Base-by-base conservation (phyloP, 2,113 vertebrate genomes). In the Falcunculus frontatus region DNA sequence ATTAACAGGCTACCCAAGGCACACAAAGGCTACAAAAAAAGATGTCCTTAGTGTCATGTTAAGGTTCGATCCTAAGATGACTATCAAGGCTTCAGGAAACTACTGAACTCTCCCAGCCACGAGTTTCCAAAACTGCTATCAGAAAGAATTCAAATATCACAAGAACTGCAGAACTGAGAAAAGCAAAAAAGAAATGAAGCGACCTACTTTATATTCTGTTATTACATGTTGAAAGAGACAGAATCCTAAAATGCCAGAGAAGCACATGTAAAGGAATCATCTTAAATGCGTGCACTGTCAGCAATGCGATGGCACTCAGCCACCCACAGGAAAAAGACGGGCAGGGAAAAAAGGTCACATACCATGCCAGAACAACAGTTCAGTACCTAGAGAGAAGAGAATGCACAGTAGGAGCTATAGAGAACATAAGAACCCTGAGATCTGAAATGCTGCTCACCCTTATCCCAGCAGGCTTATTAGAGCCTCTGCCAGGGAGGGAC, bases 131-230 rank as follows among this genome's bases (percentile, higher is more conserved):
- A 93, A 85, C n/a, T 10, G 53, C 21, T 63, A 78, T 41, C 46
- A 76, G 62, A 74, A 52, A 75, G 47, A 93, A 94, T 57, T 73
- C 50, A n/a, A 90, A 93, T 41, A 96, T 91, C 78, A 70, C 27
- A 91, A 86, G 63, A 88, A 55, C 63, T 63, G 67, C 59, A 94
- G 72, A 91, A 91, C 15, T 0, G 4, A 88, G 70, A 93, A 78
- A 90, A 93, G 68, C 59, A 73, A 67, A 76, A 63, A 44, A 47
- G 84, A 93, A 94, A 87, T 74, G 37, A 87, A 87, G 68, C 92
- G 93, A 96, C 82, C 91, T 90, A 94, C 46, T 97, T 96, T 90
- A 79, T 73, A 89, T 75, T 89, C 44, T 60, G 46, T 50, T 68
- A 84, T 65, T 39, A 73, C 62, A 89, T 64, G 59, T 53, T 77